Conservation (phyloP, 53 echinoderm and acorn worm genomes). For the Pentamera pediparva region DNA sequence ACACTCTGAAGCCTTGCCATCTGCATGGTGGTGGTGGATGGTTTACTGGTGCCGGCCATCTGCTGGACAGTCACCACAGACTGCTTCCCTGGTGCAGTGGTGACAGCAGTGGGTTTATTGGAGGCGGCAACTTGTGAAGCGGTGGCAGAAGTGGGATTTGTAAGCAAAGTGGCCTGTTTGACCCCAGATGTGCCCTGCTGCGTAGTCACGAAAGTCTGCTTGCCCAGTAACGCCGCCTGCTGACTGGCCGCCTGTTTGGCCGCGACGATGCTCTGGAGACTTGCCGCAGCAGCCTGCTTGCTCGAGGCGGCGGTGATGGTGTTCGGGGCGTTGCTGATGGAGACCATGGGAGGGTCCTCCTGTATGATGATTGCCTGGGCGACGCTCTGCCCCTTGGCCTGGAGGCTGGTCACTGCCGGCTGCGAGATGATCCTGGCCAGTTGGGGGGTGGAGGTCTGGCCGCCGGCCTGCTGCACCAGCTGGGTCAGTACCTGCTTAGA, state of each 20-base stretch:
- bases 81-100: no score
- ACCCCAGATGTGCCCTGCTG: no score
- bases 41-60: conserved; percentile 1
- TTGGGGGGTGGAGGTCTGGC: conserved; percentile 21
- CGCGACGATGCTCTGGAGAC: no score
- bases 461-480: conserved; percentile 18
- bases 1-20: neutral
- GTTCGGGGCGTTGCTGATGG: neutral
- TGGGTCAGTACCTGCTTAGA: conserved; percentile 31
- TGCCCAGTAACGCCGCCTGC: no score
- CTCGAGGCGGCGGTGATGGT: neutral
- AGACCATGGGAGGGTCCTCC: conserved; percentile 12
- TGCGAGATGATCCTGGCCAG: conserved; percentile 39
- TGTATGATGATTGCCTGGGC: conserved; percentile 27
- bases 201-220: no score
- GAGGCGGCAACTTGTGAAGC: no score
- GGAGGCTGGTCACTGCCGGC: conserved; percentile 33
- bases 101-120: no score
- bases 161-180: no score
- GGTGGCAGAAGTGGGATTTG: no score
- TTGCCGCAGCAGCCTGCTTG: no score
- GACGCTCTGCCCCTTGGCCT: conserved; percentile 3
- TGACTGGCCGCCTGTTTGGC: no score
- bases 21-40: conserved; percentile 7
- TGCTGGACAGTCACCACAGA: no score